Evolutionary conservation across 2,888 invertebrate species (phyloP).

Genomic region (Nomada ruficornis): DNA sequence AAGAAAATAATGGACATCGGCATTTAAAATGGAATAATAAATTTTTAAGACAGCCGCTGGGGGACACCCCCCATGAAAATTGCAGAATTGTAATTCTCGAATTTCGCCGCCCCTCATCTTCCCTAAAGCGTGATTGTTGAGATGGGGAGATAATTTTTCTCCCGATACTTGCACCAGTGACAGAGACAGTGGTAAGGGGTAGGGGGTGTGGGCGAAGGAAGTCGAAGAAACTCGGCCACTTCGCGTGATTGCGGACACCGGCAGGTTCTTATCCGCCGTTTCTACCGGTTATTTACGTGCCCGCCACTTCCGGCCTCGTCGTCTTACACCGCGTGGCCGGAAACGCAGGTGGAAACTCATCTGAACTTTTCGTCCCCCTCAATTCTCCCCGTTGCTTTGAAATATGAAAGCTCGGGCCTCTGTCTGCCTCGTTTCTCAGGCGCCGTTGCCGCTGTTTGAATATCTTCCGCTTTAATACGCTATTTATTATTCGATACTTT

Average conservation of each 20-base stretch:
- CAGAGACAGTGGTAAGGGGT: too few species aligned
- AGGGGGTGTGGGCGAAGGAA: constrained; percentile 3
- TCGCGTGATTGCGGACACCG: constrained; percentile 61
- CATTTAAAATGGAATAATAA: too few species aligned
- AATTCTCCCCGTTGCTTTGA: constrained; percentile 3
- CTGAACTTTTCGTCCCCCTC: constrained; percentile 50
- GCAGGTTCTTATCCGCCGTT: constrained; percentile 49
- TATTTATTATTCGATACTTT: too few species aligned
- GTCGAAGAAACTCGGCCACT: constrained; percentile 69
- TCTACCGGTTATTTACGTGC: constrained; percentile 62
- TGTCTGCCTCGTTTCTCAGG: neutral
- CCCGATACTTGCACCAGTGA: too few species aligned
- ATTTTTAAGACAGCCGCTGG: too few species aligned
- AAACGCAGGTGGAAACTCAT: constrained; percentile 52
- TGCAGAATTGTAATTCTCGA: neutral
- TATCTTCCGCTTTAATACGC: neutral
- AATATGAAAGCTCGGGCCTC: neutral
- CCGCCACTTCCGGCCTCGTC: constrained; percentile 21
- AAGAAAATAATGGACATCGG: too few species aligned
- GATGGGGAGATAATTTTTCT: constrained; percentile 9
- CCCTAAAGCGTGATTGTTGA: constrained; percentile 10
- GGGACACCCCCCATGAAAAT: too few species aligned
- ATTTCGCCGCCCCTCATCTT: constrained; percentile 16
- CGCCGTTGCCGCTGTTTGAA: neutral
- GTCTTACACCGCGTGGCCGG: constrained; percentile 16